Conservation (phyloP, 2,113 vertebrate species). For the Micromys minutus region DNA sequence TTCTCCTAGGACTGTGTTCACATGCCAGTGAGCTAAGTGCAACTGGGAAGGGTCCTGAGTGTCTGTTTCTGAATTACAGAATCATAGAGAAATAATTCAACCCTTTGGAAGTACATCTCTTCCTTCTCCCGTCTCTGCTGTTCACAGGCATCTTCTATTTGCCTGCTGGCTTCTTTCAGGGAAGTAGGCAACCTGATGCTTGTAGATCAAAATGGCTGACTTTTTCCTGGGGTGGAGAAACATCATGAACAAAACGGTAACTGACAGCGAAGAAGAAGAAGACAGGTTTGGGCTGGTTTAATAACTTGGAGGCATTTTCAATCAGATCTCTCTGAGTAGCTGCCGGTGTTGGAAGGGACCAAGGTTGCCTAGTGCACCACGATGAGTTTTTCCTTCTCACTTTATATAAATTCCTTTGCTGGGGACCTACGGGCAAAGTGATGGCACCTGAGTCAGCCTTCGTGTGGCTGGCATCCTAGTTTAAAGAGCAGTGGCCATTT, state of each 20-base stretch:
- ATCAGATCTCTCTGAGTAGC: background rate
- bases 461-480: background rate
- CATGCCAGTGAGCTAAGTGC: background rate
- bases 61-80: background rate
- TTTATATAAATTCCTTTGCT: too few species aligned
- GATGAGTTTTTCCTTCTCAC: background rate
- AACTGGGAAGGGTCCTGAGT: background rate
- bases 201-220: background rate
- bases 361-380: fast-evolving
- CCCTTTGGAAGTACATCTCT: fast-evolving
- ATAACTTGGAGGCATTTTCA: background rate
- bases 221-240: background rate
- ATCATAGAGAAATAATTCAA: background rate
- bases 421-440: background rate
- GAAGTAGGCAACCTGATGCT: background rate
- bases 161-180: background rate
- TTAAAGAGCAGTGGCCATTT: background rate
- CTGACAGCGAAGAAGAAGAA: background rate
- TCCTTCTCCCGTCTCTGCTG: too few species aligned
- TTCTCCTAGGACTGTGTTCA: background rate
- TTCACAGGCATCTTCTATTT: background rate
- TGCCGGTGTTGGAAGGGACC: background rate
- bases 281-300: background rate
- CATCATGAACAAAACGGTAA: background rate
- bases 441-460: background rate